phyloP scores from a whole-genome alignment of 2,113 vertebrate species.

The Dipodomys spectabilis region DNA sequence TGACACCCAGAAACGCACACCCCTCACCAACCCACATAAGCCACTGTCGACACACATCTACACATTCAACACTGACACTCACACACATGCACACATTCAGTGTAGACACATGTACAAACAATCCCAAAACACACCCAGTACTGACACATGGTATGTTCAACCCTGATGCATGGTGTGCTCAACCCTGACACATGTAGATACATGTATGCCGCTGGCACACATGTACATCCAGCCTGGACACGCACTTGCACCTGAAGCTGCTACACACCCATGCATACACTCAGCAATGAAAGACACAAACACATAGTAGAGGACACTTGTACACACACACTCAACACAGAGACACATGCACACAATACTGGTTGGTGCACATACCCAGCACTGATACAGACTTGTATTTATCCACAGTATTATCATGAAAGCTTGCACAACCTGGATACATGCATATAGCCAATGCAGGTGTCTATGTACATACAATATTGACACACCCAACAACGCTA shows the following conservation, averaged over 20 bases:
- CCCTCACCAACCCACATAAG: not conserved
- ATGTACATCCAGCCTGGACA: not conserved
- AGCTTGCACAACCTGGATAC: not conserved
- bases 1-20: not conserved
- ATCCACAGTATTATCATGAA: not conserved
- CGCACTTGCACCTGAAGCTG: not conserved
- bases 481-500: not conserved
- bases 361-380: no score
- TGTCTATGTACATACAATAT: no score
- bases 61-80: accelerated
- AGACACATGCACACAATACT: not conserved
- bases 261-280: not conserved
- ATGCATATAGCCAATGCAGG: not conserved
- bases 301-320: not conserved
- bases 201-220: not conserved
- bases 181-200: not conserved
- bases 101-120: not conserved
- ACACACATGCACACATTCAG: not conserved
- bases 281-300: not conserved
- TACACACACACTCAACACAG: not conserved
- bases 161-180: not conserved
- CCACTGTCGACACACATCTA: not conserved
- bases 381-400: not conserved
- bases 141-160: not conserved
- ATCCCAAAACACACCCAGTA: accelerated